Percentiles rank a stretch among this genome's conserved stretches.
phyloP scores from a whole-genome alignment of 2,113 vertebrate species.

The Zeus faber region DNA sequence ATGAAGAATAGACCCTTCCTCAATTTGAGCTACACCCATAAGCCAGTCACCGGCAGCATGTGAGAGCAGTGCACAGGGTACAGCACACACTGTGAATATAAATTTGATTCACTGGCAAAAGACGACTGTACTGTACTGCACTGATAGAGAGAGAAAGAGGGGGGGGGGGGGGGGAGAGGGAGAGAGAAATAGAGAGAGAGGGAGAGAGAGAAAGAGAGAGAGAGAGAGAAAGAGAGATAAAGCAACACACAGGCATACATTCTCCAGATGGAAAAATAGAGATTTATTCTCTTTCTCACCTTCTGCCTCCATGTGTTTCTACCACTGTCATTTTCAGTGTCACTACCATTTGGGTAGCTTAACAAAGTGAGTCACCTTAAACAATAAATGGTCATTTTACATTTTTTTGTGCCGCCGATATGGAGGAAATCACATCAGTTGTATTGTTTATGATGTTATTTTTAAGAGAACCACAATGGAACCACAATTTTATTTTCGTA shows the following conservation, averaged over 20 bases:
- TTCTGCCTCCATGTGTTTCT: constrained; percentile 15
- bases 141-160: constrained; percentile 1
- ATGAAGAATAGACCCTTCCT: too few relatives aligned
- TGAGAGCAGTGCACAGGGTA: background rate
- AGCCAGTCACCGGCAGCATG: too few relatives aligned
- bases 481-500: too few relatives aligned
- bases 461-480: too few relatives aligned
- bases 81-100: constrained; percentile 43
- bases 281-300: constrained; percentile 27
- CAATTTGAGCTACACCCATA: too few relatives aligned
- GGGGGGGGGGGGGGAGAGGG: constrained; percentile 1
- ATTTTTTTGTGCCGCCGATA: too few relatives aligned
- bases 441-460: too few relatives aligned
- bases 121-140: constrained; percentile 50
- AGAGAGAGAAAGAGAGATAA: constrained; percentile 39
- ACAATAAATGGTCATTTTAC: too few relatives aligned
- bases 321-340: constrained; percentile 11
- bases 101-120: constrained; percentile 48
- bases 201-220: constrained; percentile 8
- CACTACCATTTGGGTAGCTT: too few relatives aligned
- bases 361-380: too few relatives aligned
- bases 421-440: too few relatives aligned
- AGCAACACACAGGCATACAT: constrained; percentile 69
- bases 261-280: constrained; percentile 53
- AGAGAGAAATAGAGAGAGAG: constrained; percentile 15